Evolutionary conservation across 2,888 invertebrate species (phyloP).

Genomic region (Melangyna quadrimaculata): DNA sequence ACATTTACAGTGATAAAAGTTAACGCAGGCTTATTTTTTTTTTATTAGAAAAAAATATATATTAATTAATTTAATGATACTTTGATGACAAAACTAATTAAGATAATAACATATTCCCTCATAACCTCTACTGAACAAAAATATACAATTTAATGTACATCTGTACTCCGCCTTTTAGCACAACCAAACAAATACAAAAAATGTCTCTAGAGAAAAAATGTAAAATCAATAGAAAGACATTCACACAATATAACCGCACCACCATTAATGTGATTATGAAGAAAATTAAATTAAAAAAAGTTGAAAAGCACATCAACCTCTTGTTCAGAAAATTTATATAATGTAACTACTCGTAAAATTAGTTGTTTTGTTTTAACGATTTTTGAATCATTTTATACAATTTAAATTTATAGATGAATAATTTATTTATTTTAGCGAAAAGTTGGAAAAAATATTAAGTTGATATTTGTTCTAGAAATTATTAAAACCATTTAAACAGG

Average conservation of each 20-base stretch:
- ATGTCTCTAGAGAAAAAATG: slow-evolving; percentile 28
- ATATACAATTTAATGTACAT: background rate
- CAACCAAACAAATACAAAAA: background rate
- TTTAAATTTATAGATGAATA: too few species aligned
- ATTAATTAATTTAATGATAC: too few species aligned
- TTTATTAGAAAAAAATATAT: too few species aligned
- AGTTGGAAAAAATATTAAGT: too few species aligned
- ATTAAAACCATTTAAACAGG: too few species aligned
- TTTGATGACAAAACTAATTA: background rate
- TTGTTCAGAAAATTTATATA: background rate
- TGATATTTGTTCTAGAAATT: too few species aligned
- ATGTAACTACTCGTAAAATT: too few species aligned
- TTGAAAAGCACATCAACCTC: slow-evolving; percentile 31
- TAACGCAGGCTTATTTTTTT: too few species aligned
- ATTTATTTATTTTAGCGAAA: too few species aligned
- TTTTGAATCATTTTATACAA: too few species aligned
- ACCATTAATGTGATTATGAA: slow-evolving; percentile 57
- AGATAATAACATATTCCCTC: background rate
- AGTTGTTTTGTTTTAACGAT: too few species aligned
- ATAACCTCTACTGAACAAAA: background rate
- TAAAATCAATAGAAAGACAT: background rate
- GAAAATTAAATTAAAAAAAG: slow-evolving; percentile 59
- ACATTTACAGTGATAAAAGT: too few species aligned
- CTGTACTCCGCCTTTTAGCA: background rate
- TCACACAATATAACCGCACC: background rate